Evolutionary conservation across 2,113 vertebrate genomes (phyloP).

Genomic region (Anolis sagrei): DNA sequence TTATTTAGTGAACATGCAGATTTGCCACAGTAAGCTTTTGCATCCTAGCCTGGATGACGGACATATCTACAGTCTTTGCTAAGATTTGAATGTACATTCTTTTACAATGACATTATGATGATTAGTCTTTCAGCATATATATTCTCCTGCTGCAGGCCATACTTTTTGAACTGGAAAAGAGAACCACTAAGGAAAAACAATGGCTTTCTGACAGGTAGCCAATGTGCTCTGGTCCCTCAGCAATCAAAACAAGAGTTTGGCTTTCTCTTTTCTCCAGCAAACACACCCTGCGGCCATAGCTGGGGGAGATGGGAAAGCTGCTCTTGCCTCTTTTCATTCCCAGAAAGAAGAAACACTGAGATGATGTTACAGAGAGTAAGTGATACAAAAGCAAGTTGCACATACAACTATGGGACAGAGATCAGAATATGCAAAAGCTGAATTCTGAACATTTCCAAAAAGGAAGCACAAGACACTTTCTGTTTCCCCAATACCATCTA

Average conservation of each 20-base stretch:
- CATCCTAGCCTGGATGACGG: conserved; percentile 32
- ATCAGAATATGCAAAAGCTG: not conserved
- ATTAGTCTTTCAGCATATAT: conserved; percentile 16
- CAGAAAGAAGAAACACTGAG: not conserved
- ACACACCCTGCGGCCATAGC: too few relatives aligned
- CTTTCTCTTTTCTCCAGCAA: not conserved
- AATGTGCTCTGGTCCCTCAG: not conserved
- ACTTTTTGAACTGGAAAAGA: not conserved
- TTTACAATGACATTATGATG: not conserved
- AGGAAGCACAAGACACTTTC: not conserved
- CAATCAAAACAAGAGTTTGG: not conserved
- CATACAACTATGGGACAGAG: not conserved
- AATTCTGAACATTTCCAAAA: not conserved
- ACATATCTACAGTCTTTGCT: conserved; percentile 45
- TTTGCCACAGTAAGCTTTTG: conserved; percentile 49
- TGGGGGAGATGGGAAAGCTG: not conserved
- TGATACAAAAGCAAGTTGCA: not conserved
- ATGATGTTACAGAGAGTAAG: not conserved
- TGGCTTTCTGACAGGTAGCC: not conserved
- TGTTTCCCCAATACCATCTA: not conserved
- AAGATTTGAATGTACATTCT: conserved; percentile 18
- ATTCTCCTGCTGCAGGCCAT: conserved; percentile 1
- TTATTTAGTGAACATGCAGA: conserved; percentile 34
- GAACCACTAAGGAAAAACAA: not conserved
- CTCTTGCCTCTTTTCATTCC: not conserved